A percentile compares a stretch with the other conserved stretches of the same genome.
Conservation (phyloP, 1,140 invertebrate genomes). For the Trichoplusia ni region DNA sequence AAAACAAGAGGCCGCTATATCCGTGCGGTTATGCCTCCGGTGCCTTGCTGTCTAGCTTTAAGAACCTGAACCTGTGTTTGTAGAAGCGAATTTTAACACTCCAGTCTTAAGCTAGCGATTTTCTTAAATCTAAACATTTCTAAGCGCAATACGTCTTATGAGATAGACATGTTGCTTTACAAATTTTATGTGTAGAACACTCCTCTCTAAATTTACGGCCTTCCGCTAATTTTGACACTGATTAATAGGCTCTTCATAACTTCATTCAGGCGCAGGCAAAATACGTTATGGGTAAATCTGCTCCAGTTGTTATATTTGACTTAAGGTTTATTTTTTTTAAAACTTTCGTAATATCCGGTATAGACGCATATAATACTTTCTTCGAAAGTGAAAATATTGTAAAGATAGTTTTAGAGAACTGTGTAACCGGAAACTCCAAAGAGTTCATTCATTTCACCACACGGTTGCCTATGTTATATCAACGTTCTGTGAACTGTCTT, state of each 20-base stretch:
- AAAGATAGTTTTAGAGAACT: background rate
- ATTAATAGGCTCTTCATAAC: conserved; percentile 5
- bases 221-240: background rate
- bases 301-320: conserved; percentile 2
- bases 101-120: too few species aligned
- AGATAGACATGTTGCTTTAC: background rate
- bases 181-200: background rate
- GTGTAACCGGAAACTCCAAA: too few species aligned
- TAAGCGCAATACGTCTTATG: too few species aligned
- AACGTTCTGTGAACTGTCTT: too few species aligned
- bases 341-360: conserved; percentile 18
- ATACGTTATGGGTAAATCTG: background rate
- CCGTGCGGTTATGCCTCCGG: conserved; percentile 43
- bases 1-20: conserved; percentile 49
- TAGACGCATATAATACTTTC: background rate
- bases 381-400: background rate
- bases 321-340: conserved; percentile 10
- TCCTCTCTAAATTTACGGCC: conserved; percentile 7
- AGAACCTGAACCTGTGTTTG: background rate
- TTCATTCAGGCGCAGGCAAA: background rate
- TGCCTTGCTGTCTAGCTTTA: conserved; percentile 9
- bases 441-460: too few species aligned
- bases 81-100: background rate
- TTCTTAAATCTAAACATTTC: background rate
- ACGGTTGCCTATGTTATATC: too few species aligned